phyloP scores from a whole-genome alignment of 2,888 invertebrate genomes.

The Nemurella pictetii region DNA sequence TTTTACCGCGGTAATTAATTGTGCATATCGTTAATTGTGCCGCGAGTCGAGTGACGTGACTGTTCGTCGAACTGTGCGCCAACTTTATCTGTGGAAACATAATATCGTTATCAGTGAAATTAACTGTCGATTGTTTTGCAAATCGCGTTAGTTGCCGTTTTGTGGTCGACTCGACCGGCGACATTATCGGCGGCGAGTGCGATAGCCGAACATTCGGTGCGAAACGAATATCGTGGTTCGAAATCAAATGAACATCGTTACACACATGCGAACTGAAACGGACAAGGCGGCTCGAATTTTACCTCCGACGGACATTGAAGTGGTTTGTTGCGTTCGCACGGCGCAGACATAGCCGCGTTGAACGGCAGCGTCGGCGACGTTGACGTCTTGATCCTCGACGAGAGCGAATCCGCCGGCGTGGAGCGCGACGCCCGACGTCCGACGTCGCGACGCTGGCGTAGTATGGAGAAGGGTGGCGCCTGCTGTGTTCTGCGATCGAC shows the following conservation, averaged over 20 bases:
- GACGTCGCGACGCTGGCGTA: constrained; percentile 1
- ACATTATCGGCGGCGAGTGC: background rate
- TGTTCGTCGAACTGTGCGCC: background rate
- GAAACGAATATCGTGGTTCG: too few species aligned
- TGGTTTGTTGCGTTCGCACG: too few species aligned
- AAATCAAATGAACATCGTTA: too few species aligned
- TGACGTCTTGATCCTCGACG: too few species aligned
- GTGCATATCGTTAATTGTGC: background rate
- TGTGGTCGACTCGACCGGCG: background rate
- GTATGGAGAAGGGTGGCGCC: constrained; percentile 38
- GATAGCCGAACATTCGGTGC: background rate
- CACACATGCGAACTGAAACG: too few species aligned
- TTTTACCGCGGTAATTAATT: background rate
- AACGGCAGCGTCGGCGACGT: background rate
- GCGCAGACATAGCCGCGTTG: too few species aligned
- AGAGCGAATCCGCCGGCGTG: background rate
- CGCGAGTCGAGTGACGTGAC: background rate
- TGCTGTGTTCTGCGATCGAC: constrained; percentile 37
- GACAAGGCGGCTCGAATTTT: too few species aligned
- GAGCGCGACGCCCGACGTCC: background rate
- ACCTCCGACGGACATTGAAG: too few species aligned
- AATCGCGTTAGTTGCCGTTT: background rate
- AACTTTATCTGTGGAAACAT: background rate
- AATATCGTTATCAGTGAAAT: background rate
- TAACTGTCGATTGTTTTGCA: background rate